Base-by-base conservation (phyloP, 1,140 invertebrate genomes). In the Phocides pigmalion region DNA sequence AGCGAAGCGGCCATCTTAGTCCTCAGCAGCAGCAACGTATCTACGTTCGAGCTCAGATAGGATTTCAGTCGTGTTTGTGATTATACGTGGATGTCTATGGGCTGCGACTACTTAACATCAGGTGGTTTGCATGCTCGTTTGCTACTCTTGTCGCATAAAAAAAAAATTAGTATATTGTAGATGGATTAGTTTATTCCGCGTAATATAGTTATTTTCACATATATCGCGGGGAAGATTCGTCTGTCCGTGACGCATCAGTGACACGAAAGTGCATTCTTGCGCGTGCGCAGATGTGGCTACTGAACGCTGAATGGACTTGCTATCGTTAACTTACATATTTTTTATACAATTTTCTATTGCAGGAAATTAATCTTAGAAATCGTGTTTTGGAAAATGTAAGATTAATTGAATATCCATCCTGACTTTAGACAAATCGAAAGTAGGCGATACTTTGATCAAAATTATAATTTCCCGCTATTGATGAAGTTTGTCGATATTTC, bases 251-350 rank as follows among this genome's bases (percentile, higher is more conserved):
- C 81, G 81, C 76, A 74, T 80, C 76, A 78, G 72, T 79, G 72
- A 62, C 68, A 82, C 73, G 80, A 81, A 84, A 82, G 82, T 68
- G 82, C 80, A 82, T 84, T 84, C 82, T 74, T 77, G 41, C 39
- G 56, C 66, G 58, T 39, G 58, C 70, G 71, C 65, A 54, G 61
- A 51, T 61, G 61, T 62, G 59, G 15, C 61, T 59, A 76, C 65
- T 67, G 44, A 17, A 61, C 56, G 54, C 25, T 17, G 41, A 44
- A 22, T 58, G 39, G 19, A 32, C 16, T 46, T 47, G 56, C 42
- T 61, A 47, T 49, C 56, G 28, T 61, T 37, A 46, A 15, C 42
- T 61, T 46, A 59, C 54, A 59, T 59, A 61, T 47, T 61, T 61
- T 61, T 61, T 61, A 41, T 20, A 37, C n/a, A 37, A 61, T 47